Percentiles rank a stretch among this genome's conserved stretches.
Evolutionary conservation across 2,113 vertebrate species (phyloP).

Genomic region (Lanius collurio): DNA sequence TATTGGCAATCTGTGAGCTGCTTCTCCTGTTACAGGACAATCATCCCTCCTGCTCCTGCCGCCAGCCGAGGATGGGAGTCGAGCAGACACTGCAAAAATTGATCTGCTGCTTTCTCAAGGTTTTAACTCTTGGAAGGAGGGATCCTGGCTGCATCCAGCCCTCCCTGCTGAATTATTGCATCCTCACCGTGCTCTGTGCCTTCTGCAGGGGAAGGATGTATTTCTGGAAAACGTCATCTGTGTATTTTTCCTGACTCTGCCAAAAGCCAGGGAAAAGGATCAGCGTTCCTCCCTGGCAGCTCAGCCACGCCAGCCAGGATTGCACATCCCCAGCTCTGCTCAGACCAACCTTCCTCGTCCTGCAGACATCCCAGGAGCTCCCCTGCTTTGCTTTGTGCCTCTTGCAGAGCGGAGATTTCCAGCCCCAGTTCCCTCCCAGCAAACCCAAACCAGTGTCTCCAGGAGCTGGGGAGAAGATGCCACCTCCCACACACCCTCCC

Average conservation of each 20-base stretch:
- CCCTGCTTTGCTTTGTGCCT: background rate
- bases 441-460: background rate
- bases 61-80: background rate
- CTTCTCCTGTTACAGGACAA: background rate
- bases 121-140: background rate
- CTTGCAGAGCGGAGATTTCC: background rate
- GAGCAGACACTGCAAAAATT: constrained; percentile 15
- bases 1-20: background rate
- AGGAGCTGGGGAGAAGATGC: background rate
- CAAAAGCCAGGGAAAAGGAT: background rate
- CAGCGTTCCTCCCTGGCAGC: background rate
- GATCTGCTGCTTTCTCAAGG: background rate
- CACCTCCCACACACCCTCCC: background rate
- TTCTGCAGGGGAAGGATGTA: background rate
- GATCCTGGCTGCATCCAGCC: background rate
- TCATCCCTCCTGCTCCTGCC: background rate
- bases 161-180: background rate
- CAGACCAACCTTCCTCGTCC: background rate
- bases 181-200: background rate
- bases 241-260: background rate
- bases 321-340: background rate
- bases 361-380: background rate
- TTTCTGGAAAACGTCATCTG: background rate
- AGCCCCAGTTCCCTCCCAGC: background rate
- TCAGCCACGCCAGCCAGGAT: background rate